phyloP scores from a whole-genome alignment of 2,797 vertebrate genomes.

The Spinus pinus region DNA sequence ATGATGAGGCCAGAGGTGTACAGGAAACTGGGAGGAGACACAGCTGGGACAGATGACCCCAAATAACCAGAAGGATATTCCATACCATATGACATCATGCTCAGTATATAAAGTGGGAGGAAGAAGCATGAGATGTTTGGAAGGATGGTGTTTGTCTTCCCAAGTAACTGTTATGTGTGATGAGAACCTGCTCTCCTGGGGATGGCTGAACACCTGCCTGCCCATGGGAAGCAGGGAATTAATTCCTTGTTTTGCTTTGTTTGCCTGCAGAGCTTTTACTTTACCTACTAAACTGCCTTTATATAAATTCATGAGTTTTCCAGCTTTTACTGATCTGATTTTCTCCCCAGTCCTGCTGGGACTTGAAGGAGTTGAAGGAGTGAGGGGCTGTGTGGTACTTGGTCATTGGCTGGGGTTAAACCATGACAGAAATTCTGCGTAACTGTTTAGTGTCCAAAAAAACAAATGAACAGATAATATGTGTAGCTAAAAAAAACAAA shows the following conservation, averaged over 20 bases:
- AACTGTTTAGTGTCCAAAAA: not conserved
- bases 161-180: not conserved
- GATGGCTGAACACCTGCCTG: not conserved
- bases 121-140: not conserved
- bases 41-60: not conserved
- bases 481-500: not conserved
- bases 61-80: not conserved
- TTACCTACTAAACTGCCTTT: not conserved
- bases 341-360: not conserved
- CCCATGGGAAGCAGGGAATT: not conserved
- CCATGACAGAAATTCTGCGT: not conserved
- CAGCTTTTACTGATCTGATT: not conserved
- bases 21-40: not conserved
- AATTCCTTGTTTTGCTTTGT: not conserved
- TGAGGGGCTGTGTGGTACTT: not conserved
- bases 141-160: not conserved
- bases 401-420: not conserved
- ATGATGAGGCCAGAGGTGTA: not conserved
- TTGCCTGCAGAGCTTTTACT: not conserved
- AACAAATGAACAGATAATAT: slow-evolving; percentile 28
- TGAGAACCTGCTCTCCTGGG: not conserved
- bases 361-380: not conserved
- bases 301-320: not conserved
- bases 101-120: not conserved
- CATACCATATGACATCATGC: not conserved